Conservation (phyloP, 1,140 invertebrate species). For the Formica selysi region DNA sequence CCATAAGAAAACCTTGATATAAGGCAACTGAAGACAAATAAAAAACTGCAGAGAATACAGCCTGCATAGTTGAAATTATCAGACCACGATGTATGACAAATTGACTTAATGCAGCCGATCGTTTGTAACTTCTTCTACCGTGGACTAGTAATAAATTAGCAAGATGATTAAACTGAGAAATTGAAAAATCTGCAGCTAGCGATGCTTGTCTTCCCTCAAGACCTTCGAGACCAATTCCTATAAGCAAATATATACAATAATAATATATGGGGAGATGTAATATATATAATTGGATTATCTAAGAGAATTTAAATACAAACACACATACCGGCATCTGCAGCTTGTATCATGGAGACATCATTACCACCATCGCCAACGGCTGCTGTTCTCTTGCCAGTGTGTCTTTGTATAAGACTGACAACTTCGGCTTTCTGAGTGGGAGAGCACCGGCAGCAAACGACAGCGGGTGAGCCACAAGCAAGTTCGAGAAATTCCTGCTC, state of each 20-base stretch:
- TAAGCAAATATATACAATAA: conserved; percentile 11
- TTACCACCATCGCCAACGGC: conserved; percentile 95
- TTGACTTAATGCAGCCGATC: conserved; percentile 98
- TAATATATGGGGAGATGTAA: not conserved
- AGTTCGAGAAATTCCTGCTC: conserved; percentile 98
- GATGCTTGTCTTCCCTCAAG: conserved; percentile 98
- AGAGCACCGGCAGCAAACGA: conserved; percentile 98
- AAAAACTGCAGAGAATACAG: conserved; percentile 99
- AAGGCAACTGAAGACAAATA: conserved; percentile 99
- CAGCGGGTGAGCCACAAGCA: conserved; percentile 96
- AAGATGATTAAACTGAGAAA: conserved; percentile 96
- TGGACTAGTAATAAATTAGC: conserved; percentile 96
- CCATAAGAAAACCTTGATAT: conserved; percentile 99
- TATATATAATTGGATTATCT: not conserved
- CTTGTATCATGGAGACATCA: conserved; percentile 97
- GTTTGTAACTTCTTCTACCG: conserved; percentile 97
- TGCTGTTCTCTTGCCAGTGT: conserved; percentile 94
- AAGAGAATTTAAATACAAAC: not conserved
- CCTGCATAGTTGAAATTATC: conserved; percentile 99
- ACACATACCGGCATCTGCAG: conserved; percentile 93
- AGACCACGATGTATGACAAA: conserved; percentile 99
- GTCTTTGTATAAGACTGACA: conserved; percentile 95
- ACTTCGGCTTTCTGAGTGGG: conserved; percentile 99
- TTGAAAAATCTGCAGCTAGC: conserved; percentile 99
- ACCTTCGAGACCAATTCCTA: conserved; percentile 97